Percentiles rank a stretch among this genome's conserved stretches.
phyloP scores from a whole-genome alignment of 2,888 invertebrate species.

The Himalopsyche anomala region DNA sequence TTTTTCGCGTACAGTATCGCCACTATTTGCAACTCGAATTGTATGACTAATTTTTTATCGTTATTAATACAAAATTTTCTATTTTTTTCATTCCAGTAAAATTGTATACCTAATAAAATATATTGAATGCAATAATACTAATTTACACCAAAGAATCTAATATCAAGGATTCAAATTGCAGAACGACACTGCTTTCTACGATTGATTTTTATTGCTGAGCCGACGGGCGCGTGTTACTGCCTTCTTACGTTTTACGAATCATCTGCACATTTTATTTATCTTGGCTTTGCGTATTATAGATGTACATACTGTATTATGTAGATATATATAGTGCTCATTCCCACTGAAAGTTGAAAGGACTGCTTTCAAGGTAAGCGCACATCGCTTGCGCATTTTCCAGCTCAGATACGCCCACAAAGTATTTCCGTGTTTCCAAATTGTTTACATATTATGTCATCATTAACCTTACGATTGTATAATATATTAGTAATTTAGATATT shows the following conservation, averaged over 20 bases:
- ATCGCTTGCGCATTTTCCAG: conserved; percentile 36
- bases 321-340: not conserved
- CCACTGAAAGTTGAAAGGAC: conserved; percentile 26
- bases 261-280: conserved; percentile 63
- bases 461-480: not conserved
- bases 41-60: too few species aligned
- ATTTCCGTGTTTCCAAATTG: conserved; percentile 10
- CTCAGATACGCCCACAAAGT: not conserved
- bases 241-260: conserved; percentile 64
- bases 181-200: conserved; percentile 70
- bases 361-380: conserved; percentile 22
- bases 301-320: not conserved
- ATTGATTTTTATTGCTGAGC: conserved; percentile 77
- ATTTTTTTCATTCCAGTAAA: too few species aligned
- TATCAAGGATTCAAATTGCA: conserved; percentile 18
- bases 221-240: conserved; percentile 66
- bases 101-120: too few species aligned
- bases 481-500: too few species aligned
- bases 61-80: too few species aligned
- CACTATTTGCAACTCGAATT: too few species aligned
- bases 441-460: not conserved
- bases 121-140: too few species aligned
- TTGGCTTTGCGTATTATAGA: conserved; percentile 44
- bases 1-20: too few species aligned
- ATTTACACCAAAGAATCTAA: not conserved